phyloP scores from a whole-genome alignment of 2,797 vertebrate genomes.

The Sebastes kiyomatsui region DNA sequence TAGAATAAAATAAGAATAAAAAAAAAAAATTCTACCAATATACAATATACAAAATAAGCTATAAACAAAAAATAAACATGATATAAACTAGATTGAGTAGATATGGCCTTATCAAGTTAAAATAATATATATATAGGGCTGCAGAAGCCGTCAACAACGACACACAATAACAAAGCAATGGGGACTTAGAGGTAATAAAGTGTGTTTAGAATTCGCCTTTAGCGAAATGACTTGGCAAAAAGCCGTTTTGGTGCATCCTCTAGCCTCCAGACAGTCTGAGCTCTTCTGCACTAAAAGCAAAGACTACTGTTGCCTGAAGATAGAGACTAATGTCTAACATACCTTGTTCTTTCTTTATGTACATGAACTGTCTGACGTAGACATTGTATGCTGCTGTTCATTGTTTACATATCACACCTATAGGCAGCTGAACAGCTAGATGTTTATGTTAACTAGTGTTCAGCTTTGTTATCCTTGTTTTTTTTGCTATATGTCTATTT shows the following conservation, averaged over 20 bases:
- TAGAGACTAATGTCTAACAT: background rate
- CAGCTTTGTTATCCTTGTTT: background rate
- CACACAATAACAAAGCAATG: constrained; percentile 45
- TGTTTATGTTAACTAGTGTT: background rate
- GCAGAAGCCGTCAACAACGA: constrained; percentile 37
- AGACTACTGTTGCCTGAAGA: constrained; percentile 6
- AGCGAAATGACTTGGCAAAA: constrained; percentile 45
- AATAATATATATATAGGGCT: constrained; percentile 12
- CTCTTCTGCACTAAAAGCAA: constrained; percentile 25
- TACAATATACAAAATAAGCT: too few relatives aligned
- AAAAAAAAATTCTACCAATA: too few relatives aligned
- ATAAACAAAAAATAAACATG: too few relatives aligned
- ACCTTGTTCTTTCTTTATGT: background rate
- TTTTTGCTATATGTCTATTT: background rate
- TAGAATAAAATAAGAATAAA: too few relatives aligned
- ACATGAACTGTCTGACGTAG: background rate
- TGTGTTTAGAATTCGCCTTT: constrained; percentile 55
- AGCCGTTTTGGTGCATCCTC: constrained; percentile 45
- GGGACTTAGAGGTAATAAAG: constrained; percentile 41
- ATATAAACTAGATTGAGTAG: background rate
- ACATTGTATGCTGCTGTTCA: background rate
- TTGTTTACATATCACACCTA: too few relatives aligned
- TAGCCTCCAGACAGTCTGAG: constrained; percentile 20
- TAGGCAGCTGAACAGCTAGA: background rate
- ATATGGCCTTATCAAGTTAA: constrained; percentile 24